A percentile compares a stretch with the other conserved stretches of the same genome.
These are phyloP conservation scores for Perccottus glenii DNA, from an alignment of 2,113 vertebrate species.

Conservation along the genomic window DNA sequence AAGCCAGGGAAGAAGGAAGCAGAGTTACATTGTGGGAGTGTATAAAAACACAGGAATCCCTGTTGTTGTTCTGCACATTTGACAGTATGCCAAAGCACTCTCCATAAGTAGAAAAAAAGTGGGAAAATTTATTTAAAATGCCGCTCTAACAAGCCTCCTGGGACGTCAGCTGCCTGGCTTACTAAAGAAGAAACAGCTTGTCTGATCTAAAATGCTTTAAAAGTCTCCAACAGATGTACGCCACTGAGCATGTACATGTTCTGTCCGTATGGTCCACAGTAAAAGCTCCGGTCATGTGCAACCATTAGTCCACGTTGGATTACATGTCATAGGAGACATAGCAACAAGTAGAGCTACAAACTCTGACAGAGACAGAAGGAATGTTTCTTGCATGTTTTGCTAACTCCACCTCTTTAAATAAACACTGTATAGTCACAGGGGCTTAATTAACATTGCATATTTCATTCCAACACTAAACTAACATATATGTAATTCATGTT, in stretches of 20 bases:
- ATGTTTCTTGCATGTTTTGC: conserved; percentile 14
- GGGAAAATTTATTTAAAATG: conserved; percentile 48
- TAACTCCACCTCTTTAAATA: conserved; percentile 4
- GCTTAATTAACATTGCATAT: conserved; percentile 12
- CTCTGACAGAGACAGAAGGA: not conserved
- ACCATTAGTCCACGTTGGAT: conserved; percentile 11
- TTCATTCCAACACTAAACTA: conserved; percentile 6
- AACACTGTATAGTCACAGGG: conserved; percentile 15
- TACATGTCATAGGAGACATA: conserved; percentile 5
- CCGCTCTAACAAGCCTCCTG: conserved; percentile 71
- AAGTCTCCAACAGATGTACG: conserved; percentile 43
- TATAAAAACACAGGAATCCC: conserved; percentile 52
- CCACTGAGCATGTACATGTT: conserved; percentile 25
- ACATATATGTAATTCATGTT: not conserved
- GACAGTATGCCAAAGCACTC: conserved; percentile 32
- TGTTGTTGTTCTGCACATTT: conserved; percentile 25
- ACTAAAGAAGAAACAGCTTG: conserved; percentile 60
- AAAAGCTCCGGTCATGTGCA: conserved; percentile 20
- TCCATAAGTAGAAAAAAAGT: conserved; percentile 24
- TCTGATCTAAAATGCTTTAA: conserved; percentile 58
- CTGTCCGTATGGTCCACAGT: conserved; percentile 9
- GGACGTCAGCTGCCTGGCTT: conserved; percentile 50
- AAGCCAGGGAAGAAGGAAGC: conserved; percentile 5
- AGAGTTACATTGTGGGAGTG: not conserved
- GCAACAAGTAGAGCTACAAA: conserved; percentile 3